Evolutionary conservation across 2,888 invertebrate genomes (phyloP), one percentile per base, ranked within the genome.

Genomic region (Antheraea assamensis): DNA sequence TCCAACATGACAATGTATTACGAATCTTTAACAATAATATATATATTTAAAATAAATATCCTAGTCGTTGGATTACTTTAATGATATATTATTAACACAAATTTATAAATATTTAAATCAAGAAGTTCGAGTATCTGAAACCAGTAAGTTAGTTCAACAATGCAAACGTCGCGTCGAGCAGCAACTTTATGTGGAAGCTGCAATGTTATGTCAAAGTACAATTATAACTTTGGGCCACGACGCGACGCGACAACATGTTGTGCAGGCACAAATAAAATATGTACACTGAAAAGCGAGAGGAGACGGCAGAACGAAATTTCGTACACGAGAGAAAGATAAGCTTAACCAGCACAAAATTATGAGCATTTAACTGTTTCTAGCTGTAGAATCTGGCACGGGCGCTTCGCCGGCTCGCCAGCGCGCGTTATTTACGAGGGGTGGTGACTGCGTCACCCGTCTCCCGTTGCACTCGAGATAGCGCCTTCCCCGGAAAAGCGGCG

Each of bases 361-460:
- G 94, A 94, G 93, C 94, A 92, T 94, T 94, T 94, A 94, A 94
- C 94, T 94, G 94, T 94, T 94, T 94, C 94, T 93, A 94, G 94
- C 93, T 91, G 93, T 92, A 93, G 93, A 93, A 93, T 94, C 94
- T 94, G 94, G 94, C 94, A 93, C 93, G 92, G 92, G 91, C 89
- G 94, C 94, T 92, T 93, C 92, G 94, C 93, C 93, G 92, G 92
- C 94, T 93, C 93, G 94, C 94, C 94, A 92, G 93, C 91, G 92
- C 91, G 91, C 91, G 93, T 92, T 93, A 93, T 94, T 94, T 94
- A 94, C 92, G 94, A 92, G 90, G 92, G 92, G 92, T 88, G 90
- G 89, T 80, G 90, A 89, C 80, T 83, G 82, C 83, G 84, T 83
- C 85, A 77, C 80, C 85, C 83, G 82, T 84, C 88, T 81, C 88